Evolutionary conservation across 1,140 invertebrate genomes (phyloP).

Genomic region (Amphibalanus amphitrite): DNA sequence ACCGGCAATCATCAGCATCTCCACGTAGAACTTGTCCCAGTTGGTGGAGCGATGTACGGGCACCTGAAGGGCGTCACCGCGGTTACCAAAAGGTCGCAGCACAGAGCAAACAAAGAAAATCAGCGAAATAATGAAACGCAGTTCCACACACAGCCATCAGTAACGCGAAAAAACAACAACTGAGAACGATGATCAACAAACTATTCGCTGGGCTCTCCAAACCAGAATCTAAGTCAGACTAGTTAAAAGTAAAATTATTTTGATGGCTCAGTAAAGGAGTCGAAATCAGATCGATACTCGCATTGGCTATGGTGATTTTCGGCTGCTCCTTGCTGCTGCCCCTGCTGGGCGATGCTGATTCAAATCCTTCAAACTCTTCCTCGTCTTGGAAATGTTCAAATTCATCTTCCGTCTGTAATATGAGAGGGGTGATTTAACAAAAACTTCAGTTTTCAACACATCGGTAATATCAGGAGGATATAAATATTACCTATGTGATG

Average conservation of each 20-base stretch:
- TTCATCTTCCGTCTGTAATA: constrained; percentile 43
- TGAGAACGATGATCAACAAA: constrained; percentile 12
- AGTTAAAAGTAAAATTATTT: too few species aligned
- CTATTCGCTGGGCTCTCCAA: too few species aligned
- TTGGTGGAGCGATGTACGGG: constrained; percentile 70
- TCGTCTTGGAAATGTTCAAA: constrained; percentile 88
- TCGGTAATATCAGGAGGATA: too few species aligned
- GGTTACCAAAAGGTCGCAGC: too few species aligned
- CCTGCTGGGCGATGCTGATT: constrained; percentile 36
- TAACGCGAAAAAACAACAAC: too few species aligned
- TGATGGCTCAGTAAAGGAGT: too few species aligned
- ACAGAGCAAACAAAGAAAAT: too few species aligned
- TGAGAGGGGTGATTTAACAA: not conserved
- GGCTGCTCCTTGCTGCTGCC: constrained; percentile 41
- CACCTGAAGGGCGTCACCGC: constrained; percentile 43
- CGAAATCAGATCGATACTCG: constrained; percentile 25
- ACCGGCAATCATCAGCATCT: constrained; percentile 75
- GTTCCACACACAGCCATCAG: too few species aligned
- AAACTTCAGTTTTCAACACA: too few species aligned
- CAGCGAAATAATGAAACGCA: too few species aligned
- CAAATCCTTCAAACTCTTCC: constrained; percentile 87
- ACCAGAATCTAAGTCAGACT: too few species aligned
- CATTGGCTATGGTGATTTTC: constrained; percentile 78
- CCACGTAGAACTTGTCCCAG: constrained; percentile 94
- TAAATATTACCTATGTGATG: too few species aligned